These are phyloP conservation scores for Dipodomys ordii DNA, from an alignment of 2,113 vertebrate genomes.

Conservation along the genomic window DNA sequence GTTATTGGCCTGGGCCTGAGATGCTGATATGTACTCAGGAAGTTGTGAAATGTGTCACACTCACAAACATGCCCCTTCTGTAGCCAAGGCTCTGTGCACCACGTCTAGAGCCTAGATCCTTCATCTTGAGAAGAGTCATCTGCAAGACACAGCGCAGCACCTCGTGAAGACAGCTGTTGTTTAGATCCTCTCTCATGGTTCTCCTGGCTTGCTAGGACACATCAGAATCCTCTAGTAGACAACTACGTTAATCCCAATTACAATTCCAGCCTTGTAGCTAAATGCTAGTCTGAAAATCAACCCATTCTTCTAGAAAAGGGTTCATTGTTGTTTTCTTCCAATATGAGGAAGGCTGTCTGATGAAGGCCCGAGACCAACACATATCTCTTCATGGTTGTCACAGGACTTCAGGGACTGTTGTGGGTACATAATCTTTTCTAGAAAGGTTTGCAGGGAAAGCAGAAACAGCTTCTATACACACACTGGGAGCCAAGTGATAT, in stretches of 20 bases:
- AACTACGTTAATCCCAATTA: not conserved
- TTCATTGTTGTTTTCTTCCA: not conserved
- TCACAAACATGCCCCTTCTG: not conserved
- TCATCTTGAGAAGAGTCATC: not conserved
- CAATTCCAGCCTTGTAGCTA: not conserved
- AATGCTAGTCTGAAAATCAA: not conserved
- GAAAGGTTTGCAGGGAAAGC: not conserved
- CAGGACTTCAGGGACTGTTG: not conserved
- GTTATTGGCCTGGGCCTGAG: not conserved
- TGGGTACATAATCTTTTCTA: not conserved
- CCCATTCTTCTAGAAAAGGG: not conserved
- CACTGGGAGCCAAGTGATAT: not conserved
- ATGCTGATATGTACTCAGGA: too few species aligned
- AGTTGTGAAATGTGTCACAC: accelerated
- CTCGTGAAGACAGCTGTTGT: not conserved
- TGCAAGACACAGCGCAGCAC: not conserved
- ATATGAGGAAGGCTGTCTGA: not conserved
- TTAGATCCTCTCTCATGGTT: not conserved
- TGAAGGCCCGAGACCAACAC: not conserved
- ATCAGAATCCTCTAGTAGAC: too few species aligned
- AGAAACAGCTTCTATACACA: not conserved
- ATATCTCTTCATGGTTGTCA: not conserved
- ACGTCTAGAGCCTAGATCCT: not conserved
- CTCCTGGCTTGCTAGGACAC: not conserved
- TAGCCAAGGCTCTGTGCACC: too few species aligned